Base-by-base conservation (phyloP, 2,888 invertebrate species). In the Volucella inanis region DNA sequence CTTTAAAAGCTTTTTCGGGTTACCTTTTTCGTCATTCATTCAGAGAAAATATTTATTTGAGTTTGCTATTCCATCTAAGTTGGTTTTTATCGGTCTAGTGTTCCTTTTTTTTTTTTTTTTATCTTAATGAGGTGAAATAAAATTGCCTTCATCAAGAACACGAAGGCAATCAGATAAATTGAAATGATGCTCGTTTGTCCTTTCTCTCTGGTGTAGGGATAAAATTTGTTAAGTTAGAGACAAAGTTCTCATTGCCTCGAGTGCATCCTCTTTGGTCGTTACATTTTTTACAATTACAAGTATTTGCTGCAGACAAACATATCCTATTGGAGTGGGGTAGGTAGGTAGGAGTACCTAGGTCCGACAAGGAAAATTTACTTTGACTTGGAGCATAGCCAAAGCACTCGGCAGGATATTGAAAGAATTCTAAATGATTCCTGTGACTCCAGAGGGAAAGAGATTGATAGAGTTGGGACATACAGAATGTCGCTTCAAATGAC, bases 331-430 rank as follows among this genome's bases (percentile, higher is more conserved):
- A 10, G 47, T 11, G n/a, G n/a, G 38, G 49, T 11, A 41, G 31
- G 14, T 39, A 41, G 22, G 8, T 9, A 18, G 4, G 12, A 57
- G 18, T 43, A 31, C 31, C 4, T 31, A 14, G 38, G 45, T 68
- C 22, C 52, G 39, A 8, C 49, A 76, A 52, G 59, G 62, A 8
- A 49, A 22, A 67, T 65, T 65, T 67, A 68, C 31, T 59, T 45
- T 62, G 68, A 52, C 76, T 84, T 84, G 83, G 79, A 79, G 65
- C 64, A 47, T 64, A 79, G 83, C 83, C 79, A 84, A 84, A 74
- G 79, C 52, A 84, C 74, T 84, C 59, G 61, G 45, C 62, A 70
- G 75, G 68, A 75, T 79, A 84, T 79, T 84, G 83, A 84, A 70
- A 61, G 74, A 70, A 84, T 79, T 70, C 64, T 70, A 75, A 74